Conservation (phyloP, 2,797 vertebrate species). For the Prionace glauca region DNA sequence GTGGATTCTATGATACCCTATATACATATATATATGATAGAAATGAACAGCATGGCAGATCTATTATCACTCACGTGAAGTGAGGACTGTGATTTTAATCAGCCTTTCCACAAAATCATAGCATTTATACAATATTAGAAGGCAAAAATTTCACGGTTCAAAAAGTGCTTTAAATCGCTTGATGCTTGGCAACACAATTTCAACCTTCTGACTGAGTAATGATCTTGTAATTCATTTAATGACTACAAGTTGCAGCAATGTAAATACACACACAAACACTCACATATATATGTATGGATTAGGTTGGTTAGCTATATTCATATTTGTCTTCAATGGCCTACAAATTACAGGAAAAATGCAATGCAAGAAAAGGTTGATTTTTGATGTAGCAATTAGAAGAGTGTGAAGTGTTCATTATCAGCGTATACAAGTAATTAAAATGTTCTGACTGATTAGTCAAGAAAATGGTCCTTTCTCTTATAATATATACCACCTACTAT, state of each 20-base stretch:
- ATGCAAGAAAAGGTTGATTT: not conserved
- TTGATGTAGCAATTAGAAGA: constrained; percentile 8
- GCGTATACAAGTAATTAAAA: constrained; percentile 4
- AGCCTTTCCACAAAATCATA: not conserved
- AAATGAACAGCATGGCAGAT: not conserved
- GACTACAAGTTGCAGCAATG: not conserved
- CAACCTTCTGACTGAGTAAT: not conserved
- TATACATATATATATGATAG: not conserved
- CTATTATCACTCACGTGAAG: not conserved
- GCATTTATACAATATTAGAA: not conserved
- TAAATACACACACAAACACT: not conserved
- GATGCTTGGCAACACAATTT: not conserved
- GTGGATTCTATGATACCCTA: too few species aligned
- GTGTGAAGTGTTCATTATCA: not conserved
- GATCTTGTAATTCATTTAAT: not conserved
- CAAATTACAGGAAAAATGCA: not conserved
- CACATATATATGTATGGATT: not conserved
- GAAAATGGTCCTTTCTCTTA: not conserved
- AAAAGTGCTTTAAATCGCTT: not conserved
- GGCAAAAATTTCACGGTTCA: not conserved
- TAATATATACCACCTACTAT: not conserved
- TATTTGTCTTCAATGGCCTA: not conserved
- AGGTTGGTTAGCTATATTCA: not conserved
- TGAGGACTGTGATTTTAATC: not conserved
- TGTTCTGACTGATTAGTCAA: constrained; percentile 10